Base-by-base conservation (phyloP, 53 echinoderm and acorn worm species). In the Echinarachnius parma region DNA sequence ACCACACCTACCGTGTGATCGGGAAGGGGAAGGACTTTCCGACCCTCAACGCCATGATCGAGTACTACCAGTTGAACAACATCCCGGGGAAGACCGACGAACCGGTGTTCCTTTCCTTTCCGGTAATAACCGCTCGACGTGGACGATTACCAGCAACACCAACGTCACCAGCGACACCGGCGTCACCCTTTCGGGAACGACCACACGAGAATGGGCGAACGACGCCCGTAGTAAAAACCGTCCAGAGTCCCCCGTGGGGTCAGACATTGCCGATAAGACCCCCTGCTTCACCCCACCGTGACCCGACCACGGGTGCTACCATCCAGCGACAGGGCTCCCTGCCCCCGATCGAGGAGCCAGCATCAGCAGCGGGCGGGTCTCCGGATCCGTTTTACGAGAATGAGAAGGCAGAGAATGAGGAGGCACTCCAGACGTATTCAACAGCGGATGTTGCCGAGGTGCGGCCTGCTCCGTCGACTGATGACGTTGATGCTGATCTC, bases 41-140 rank as follows among this genome's bases (percentile, higher is more conserved):
- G 15, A 44, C 62, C 4, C 80, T 89, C 1, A 11, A 34, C 3
- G 53, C 61, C 14, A 66, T 89, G 20, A 59, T 89, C 23, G 56
- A 61, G 0, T 68, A 75, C 56, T 89, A 83, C 33, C 0, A 59
- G 25, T 22, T 25, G 16, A 69, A 84, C 27, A 64, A 76, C 29
- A 84, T 89, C 27, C 89, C 89, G 2, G 84, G 89, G 30, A 76
- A 61, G 23, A 34, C 62, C 26, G 76, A 62, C 20, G 23, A 13
- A 32, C 67, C 62, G 9, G 54, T 86, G 9, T 81, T 10, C n/a
- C 77, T 86, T 5, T 31, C 31, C 28, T 39, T 54, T 20, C 81
- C 86, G 24, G 48, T 86, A 13, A 3, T 26, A 13, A 34, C 36
- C 21, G 26, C 31, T 27, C 44, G n/a, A 26, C 3, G 19, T 28